Evolutionary conservation across 2,888 invertebrate genomes (phyloP), one percentile per base, ranked within the genome.

Genomic region (Zeuzera pyrina): DNA sequence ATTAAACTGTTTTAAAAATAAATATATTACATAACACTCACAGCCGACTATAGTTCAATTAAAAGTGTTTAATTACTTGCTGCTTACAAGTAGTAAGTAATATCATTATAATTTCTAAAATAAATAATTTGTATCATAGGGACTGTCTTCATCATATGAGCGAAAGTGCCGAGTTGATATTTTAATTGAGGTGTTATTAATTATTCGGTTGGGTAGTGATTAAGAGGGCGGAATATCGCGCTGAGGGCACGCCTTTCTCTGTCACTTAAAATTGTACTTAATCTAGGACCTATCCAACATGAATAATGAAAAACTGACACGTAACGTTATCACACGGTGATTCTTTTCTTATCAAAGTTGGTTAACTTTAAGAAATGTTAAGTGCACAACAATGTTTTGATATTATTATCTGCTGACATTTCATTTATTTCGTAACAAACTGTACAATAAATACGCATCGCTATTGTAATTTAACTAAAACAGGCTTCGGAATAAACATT

Each of bases 101-200:
- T n/a, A n/a, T n/a, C n/a, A n/a, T n/a, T n/a, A n/a, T n/a, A n/a
- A n/a, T n/a, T n/a, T n/a, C n/a, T n/a, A n/a, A n/a, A n/a, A n/a
- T n/a, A n/a, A n/a, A n/a, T n/a, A n/a, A n/a, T n/a, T n/a, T n/a
- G n/a, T n/a, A n/a, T n/a, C n/a, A n/a, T n/a, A n/a, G n/a, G n/a
- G n/a, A n/a, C n/a, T 41, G 43, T 42, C 57, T 67, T 57, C 56
- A 63, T 66, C 62, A 61, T 43, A 64, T 59, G 60, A 59, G 64
- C 63, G 66, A 68, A 68, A 68, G 60, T 57, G 56, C 57, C 64
- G 65, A 61, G 67, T 68, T 68, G 71, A 74, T 78, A 67, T 72
- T 74, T 72, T 74, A 77, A 77, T 78, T 73, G 69, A 72, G 64
- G 65, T 65, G 71, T 70, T 73, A 74, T 76, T 78, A 76, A 76